Evolutionary conservation across 2,113 vertebrate genomes (phyloP).

Genomic region (Anseranas semipalmata): DNA sequence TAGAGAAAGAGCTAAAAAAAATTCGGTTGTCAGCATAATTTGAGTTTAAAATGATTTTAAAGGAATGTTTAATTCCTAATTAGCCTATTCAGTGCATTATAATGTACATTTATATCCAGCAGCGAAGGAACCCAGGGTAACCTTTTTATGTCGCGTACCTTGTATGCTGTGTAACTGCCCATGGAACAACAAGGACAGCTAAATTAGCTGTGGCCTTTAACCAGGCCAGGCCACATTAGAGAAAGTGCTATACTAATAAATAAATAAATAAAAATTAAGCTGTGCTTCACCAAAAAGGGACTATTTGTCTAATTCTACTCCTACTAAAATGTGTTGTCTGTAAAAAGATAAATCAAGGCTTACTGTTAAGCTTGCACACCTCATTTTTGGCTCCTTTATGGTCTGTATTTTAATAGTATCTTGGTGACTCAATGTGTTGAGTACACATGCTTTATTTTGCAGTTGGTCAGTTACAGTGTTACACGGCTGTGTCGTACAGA

Average conservation of each 20-base stretch:
- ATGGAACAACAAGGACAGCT: not conserved
- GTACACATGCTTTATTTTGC: not conserved
- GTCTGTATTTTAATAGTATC: not conserved
- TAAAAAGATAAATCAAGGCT: not conserved
- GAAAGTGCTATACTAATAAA: not conserved
- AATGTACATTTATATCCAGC: conserved; percentile 49
- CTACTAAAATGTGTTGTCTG: not conserved
- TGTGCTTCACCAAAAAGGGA: not conserved
- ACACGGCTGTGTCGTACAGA: not conserved
- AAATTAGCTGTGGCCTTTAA: conserved; percentile 7
- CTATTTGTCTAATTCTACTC: not conserved
- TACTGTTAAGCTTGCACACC: not conserved
- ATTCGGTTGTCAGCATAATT: conserved; percentile 64
- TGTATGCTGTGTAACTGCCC: not conserved
- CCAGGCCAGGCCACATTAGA: not conserved
- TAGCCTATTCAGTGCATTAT: conserved; percentile 52
- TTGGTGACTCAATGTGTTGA: not conserved
- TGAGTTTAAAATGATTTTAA: conserved; percentile 71
- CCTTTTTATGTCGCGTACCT: conserved; percentile 13
- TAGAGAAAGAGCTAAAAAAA: conserved; percentile 68
- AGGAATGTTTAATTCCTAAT: conserved; percentile 67
- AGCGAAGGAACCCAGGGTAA: conserved; percentile 41
- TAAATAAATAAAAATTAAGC: not conserved
- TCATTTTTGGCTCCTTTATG: not conserved
- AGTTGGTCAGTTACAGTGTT: accelerated